Conservation (phyloP, 1,140 invertebrate genomes). For the Magallana gigas region DNA sequence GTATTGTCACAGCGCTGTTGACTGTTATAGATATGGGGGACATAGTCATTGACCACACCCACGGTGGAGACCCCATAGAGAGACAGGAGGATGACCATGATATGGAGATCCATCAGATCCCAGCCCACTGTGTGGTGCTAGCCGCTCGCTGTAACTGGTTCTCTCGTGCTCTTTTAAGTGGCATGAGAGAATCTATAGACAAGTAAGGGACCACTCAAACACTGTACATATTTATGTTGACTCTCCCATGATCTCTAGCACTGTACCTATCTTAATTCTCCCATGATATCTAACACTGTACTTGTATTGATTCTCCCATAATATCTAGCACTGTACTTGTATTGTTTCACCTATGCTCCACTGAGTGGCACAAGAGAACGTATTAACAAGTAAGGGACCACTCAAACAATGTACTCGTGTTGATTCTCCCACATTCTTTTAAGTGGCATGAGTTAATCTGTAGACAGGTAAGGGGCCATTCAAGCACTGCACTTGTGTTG, state of each 20-base stretch:
- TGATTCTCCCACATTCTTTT: too few relatives aligned
- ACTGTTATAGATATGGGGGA: constrained; percentile 71
- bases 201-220: constrained; percentile 78
- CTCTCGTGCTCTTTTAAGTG: constrained; percentile 84
- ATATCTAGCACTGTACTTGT: not conserved
- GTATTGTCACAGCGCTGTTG: too few relatives aligned
- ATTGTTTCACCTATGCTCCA: too few relatives aligned
- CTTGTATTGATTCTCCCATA: too few relatives aligned
- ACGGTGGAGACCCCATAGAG: constrained; percentile 64
- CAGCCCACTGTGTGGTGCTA: constrained; percentile 85
- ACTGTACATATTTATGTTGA: not conserved
- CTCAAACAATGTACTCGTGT: too few relatives aligned
- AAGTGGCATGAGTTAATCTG: too few relatives aligned
- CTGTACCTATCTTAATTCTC: not conserved
- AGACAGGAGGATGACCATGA: constrained; percentile 66
- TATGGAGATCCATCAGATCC: constrained; percentile 73
- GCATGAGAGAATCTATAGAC: constrained; percentile 87
- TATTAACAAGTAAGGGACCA: not conserved
- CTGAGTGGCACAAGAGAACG: not conserved
- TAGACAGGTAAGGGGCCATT: too few relatives aligned
- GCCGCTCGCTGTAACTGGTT: constrained; percentile 87
- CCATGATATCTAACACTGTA: not conserved
- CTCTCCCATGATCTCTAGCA: not conserved
- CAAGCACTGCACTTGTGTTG: too few relatives aligned
- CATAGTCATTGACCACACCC: constrained; percentile 77